These are phyloP conservation scores for Eupithecia subumbrata DNA, from an alignment of 2,888 invertebrate genomes.

Conservation along the genomic window DNA sequence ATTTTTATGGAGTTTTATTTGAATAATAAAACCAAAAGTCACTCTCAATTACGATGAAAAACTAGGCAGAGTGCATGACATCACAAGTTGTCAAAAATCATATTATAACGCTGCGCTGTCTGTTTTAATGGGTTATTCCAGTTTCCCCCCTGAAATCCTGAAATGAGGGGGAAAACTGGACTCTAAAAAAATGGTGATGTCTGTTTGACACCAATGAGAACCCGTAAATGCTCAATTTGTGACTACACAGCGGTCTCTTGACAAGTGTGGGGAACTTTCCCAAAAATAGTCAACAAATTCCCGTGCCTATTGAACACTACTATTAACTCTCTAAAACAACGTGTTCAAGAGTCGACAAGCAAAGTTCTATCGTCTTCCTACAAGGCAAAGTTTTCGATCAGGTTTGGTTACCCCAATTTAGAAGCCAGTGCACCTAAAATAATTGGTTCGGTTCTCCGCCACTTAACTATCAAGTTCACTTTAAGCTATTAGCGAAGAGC, in stretches of 20 bases:
- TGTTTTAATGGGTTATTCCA: neutral
- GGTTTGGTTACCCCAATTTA: neutral
- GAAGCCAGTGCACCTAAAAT: neutral
- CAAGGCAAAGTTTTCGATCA: conserved; percentile 1
- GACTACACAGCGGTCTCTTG: neutral
- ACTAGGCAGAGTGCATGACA: neutral
- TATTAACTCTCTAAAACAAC: neutral
- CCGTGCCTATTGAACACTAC: neutral
- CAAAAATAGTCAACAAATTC: neutral
- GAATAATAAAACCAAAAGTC: too few relatives aligned
- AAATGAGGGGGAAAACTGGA: too few relatives aligned
- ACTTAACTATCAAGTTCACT: conserved; percentile 8
- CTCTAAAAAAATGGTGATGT: too few relatives aligned
- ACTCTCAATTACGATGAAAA: too few relatives aligned
- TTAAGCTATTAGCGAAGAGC: neutral
- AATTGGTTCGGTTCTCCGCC: conserved; percentile 3
- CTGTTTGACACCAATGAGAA: too few relatives aligned
- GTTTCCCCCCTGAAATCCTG: too few relatives aligned
- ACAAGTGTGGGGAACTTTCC: neutral
- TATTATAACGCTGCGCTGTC: neutral
- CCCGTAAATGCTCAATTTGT: neutral
- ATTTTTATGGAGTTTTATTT: too few relatives aligned
- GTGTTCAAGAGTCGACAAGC: neutral
- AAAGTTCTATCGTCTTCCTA: too few relatives aligned
- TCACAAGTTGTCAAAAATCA: neutral